phyloP scores from a whole-genome alignment of 1,140 invertebrate genomes.

The Eriosoma lanigerum region DNA sequence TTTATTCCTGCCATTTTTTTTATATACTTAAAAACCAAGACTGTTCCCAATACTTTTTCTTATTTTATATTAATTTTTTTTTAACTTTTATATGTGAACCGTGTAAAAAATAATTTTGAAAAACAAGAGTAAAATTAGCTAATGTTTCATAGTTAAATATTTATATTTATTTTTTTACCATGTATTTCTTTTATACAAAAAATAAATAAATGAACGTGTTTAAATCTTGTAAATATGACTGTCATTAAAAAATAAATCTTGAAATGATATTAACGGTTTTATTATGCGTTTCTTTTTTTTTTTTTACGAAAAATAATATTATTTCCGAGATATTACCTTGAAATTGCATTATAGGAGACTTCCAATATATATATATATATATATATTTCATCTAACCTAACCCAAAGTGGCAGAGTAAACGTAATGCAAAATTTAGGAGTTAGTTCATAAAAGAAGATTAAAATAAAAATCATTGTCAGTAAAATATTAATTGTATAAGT shows the following conservation, averaged over 20 bases:
- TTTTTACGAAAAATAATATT: too few relatives aligned
- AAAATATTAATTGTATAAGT: too few relatives aligned
- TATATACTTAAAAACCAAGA: constrained; percentile 8
- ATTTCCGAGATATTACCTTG: too few relatives aligned
- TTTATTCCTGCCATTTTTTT: constrained; percentile 38
- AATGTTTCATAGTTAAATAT: not conserved
- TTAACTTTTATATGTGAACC: not conserved
- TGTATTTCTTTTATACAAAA: constrained; percentile 24
- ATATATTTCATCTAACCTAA: too few relatives aligned
- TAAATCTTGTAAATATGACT: constrained; percentile 20
- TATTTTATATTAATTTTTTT: constrained; percentile 19
- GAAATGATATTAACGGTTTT: constrained; percentile 1
- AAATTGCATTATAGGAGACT: too few relatives aligned
- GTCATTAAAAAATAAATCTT: constrained; percentile 22
- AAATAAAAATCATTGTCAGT: too few relatives aligned
- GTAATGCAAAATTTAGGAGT: too few relatives aligned
- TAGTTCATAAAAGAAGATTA: too few relatives aligned
- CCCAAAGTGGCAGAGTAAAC: too few relatives aligned
- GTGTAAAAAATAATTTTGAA: too few relatives aligned
- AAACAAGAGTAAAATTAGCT: not conserved
- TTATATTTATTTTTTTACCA: constrained; percentile 15
- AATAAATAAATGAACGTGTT: not conserved
- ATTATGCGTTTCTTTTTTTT: not conserved
- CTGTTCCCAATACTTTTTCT: constrained; percentile 20
- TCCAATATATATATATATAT: too few relatives aligned